Evolutionary conservation across 2,113 vertebrate genomes (phyloP).

Genomic region (Sminthopsis crassicaudata): DNA sequence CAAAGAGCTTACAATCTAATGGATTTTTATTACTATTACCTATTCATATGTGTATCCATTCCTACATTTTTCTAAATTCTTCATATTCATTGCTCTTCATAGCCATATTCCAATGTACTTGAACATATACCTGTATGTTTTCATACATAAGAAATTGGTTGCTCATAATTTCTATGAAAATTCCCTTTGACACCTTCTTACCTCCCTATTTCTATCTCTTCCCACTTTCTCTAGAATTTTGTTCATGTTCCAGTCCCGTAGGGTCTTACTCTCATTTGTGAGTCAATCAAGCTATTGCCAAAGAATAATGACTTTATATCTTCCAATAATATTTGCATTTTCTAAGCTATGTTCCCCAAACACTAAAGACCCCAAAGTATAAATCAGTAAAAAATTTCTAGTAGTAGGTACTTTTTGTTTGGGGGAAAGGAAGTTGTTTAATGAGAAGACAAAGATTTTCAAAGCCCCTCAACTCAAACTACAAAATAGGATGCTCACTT

Average conservation of each 20-base stretch:
- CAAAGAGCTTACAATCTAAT: neutral
- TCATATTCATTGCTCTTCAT: neutral
- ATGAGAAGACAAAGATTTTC: neutral
- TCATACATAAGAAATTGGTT: neutral
- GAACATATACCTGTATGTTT: too few species aligned
- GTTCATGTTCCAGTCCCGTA: neutral
- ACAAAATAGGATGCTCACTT: neutral
- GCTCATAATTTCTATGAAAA: neutral
- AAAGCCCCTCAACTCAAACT: neutral
- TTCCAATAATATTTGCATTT: neutral
- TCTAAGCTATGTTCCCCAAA: neutral
- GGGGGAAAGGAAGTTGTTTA: neutral
- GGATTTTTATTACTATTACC: neutral
- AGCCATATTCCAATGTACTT: neutral
- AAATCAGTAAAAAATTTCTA: neutral
- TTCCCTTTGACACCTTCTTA: neutral
- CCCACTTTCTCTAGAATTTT: neutral
- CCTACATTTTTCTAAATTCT: neutral
- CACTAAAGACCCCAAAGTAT: neutral
- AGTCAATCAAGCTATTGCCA: neutral
- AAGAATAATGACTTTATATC: neutral
- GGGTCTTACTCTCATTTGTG: neutral
- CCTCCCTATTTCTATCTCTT: neutral
- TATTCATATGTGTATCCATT: neutral
- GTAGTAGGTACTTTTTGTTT: neutral